phyloP scores from a whole-genome alignment of 2,888 invertebrate species.

The Girardia tigrina region DNA sequence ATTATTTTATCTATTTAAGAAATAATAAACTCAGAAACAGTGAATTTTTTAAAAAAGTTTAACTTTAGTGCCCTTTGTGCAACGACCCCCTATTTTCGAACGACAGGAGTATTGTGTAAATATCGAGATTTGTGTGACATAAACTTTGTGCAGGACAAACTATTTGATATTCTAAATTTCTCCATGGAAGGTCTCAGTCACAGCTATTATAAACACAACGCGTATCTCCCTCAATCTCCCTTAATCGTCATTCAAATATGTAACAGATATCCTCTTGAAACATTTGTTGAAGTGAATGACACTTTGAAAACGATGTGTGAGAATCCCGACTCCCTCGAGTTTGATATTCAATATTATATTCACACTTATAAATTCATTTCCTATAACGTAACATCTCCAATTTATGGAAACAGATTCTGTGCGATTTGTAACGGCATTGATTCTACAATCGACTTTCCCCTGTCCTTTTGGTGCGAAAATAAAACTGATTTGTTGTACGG shows the following conservation, averaged over 20 bases:
- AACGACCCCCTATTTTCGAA: not conserved
- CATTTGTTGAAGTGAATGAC: not conserved
- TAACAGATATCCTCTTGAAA: not conserved
- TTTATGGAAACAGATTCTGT: constrained; percentile 1
- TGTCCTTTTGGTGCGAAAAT: not conserved
- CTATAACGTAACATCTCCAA: not conserved
- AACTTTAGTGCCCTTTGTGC: not conserved
- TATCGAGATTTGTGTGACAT: not conserved
- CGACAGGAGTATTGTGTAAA: not conserved
- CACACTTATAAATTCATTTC: not conserved
- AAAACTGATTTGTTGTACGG: not conserved
- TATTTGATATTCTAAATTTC: not conserved
- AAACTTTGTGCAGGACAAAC: not conserved
- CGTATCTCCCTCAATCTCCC: not conserved
- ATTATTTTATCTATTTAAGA: not conserved
- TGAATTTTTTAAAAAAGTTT: not conserved
- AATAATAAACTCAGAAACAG: not conserved
- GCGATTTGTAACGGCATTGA: not conserved
- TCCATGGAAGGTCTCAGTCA: not conserved
- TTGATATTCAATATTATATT: not conserved
- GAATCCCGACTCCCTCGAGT: not conserved
- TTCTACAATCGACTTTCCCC: not conserved
- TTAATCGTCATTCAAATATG: not conserved
- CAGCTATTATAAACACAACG: not conserved
- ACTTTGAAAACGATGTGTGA: not conserved